Evolutionary conservation across 2,888 invertebrate genomes (phyloP), one percentile per base, ranked within the genome.

Genomic region (Pteria penguin): DNA sequence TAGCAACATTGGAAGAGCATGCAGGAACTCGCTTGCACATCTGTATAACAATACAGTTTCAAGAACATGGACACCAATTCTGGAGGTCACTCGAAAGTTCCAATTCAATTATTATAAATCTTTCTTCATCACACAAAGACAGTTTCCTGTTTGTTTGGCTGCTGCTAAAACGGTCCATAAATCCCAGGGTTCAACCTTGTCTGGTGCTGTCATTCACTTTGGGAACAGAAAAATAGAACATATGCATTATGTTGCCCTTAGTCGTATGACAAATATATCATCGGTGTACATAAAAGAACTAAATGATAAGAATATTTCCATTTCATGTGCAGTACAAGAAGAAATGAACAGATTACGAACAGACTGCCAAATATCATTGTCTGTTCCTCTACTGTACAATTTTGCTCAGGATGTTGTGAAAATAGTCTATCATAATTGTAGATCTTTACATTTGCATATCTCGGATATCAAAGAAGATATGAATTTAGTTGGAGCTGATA

Each of bases 131-230:
- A 54, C 65, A 11, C 33, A 80, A 29, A 65, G 74, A 24, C 82
- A 81, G 63, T 82, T 82, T 72, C 77, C 80, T 52, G 24, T 83
- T 2, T 61, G 33, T 8, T 22, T 76, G 5, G 74, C 80, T 45
- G 74, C 81, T 70, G 80, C 73, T 24, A 79, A 79, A 68, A 79
- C 76, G 14, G 67, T 80, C 29, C 78, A 78, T 60, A 78, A 80
- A 73, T 72, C 79, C 8, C 80, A 83, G 57, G 81, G 82, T 18
- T 74, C 74, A 45, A 83, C 81, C 22, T 24, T 82, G 29, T 29
- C 60, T 14, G 32, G 60, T 60, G 60, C 60, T 29, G 29, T 60
- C n/a, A 60, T 60, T 29, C 29, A 29, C n/a, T 29, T 60, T n/a
- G 74, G 72, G 29, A 24, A 33, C 8, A 66, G 76, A 69, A 77